Percentiles rank a stretch among this genome's conserved stretches.
Conservation (phyloP, 2,888 invertebrate species). For the Hirtodrosophila trivittata region DNA sequence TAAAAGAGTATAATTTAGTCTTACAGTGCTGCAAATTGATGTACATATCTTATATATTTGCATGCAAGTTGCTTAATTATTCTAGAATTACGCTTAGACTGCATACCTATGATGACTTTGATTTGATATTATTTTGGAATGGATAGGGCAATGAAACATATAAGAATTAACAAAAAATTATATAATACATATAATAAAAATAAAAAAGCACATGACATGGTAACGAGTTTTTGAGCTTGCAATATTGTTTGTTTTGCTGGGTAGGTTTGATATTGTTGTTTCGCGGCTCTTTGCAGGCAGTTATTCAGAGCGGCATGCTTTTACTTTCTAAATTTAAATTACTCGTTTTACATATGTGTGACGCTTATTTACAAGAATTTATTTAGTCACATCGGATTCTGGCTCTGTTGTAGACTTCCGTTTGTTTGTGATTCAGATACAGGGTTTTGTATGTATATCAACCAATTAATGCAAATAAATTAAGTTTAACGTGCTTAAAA, state of each 20-base stretch:
- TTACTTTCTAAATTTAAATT: slow-evolving; percentile 78
- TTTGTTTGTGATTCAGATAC: slow-evolving; percentile 62
- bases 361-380: slow-evolving; percentile 64
- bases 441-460: slow-evolving; percentile 42
- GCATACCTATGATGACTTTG: too few species aligned
- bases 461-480: slow-evolving; percentile 69
- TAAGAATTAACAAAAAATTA: slow-evolving; percentile 29
- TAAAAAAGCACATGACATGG: slow-evolving; percentile 54
- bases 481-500: slow-evolving; percentile 64
- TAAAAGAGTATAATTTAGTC: too few species aligned
- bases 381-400: slow-evolving; percentile 45
- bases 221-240: slow-evolving; percentile 41
- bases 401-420: slow-evolving; percentile 38
- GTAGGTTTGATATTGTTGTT: slow-evolving; percentile 10
- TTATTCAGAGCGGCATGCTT: slow-evolving; percentile 64
- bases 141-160: too few species aligned
- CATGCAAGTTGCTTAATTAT: too few species aligned
- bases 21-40: too few species aligned
- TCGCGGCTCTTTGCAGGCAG: slow-evolving; percentile 28
- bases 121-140: too few species aligned
- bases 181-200: slow-evolving; percentile 64
- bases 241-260: slow-evolving; percentile 13
- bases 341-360: slow-evolving; percentile 47
- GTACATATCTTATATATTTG: too few species aligned
- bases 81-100: too few species aligned